Evolutionary conservation across 2,888 invertebrate species (phyloP).

Genomic region (Bhutanitis thaidina): DNA sequence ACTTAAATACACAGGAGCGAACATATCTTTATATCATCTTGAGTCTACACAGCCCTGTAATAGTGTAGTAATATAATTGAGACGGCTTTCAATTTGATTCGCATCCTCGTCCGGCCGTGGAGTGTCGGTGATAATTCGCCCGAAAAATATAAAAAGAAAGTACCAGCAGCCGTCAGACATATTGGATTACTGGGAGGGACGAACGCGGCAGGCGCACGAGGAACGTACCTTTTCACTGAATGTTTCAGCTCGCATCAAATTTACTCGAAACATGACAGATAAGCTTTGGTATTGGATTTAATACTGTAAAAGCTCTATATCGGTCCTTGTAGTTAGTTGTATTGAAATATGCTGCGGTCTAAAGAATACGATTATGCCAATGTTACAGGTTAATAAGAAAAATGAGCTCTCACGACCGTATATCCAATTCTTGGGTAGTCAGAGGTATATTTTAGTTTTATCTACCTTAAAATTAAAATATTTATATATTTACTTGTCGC

Average conservation of each 20-base stretch:
- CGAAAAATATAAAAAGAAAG: slow-evolving; percentile 77
- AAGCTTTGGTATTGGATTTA: slow-evolving; percentile 19
- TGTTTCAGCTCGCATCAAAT: slow-evolving; percentile 33
- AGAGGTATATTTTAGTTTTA: no score
- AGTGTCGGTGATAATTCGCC: slow-evolving; percentile 78
- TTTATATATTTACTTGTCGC: no score
- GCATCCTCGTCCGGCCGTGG: slow-evolving; percentile 64
- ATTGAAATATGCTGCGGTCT: background rate
- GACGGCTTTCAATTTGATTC: slow-evolving; percentile 79
- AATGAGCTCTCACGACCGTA: no score
- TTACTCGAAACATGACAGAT: slow-evolving; percentile 21
- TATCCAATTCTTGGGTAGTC: no score
- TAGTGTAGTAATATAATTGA: slow-evolving; percentile 71
- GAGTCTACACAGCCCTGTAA: slow-evolving; percentile 55
- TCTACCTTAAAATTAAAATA: no score
- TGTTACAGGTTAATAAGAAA: no score
- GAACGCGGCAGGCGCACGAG: slow-evolving; percentile 15
- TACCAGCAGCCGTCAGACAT: slow-evolving; percentile 67
- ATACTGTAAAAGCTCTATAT: slow-evolving; percentile 13
- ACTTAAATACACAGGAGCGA: no score
- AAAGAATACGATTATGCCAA: no score
- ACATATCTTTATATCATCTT: no score
- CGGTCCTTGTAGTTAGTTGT: background rate
- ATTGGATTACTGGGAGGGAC: slow-evolving; percentile 63
- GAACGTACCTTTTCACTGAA: slow-evolving; percentile 31